These are phyloP conservation scores for Aquatica leii DNA, from an alignment of 2,888 invertebrate genomes.

Conservation along the genomic window DNA sequence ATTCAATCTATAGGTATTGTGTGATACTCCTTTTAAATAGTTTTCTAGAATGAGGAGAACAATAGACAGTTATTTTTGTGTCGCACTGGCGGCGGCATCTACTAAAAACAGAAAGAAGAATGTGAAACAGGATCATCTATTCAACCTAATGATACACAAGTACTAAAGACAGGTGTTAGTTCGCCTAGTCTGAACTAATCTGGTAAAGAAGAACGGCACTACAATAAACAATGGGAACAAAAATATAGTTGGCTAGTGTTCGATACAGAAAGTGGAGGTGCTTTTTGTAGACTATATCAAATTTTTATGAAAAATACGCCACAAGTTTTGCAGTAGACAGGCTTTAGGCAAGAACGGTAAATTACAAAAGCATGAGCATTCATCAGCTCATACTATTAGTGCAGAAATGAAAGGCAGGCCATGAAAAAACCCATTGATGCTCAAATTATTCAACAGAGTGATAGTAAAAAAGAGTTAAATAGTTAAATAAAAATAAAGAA, in stretches of 20 bases:
- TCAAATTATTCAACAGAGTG: background rate
- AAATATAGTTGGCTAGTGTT: background rate
- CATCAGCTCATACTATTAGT: background rate
- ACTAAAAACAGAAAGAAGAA: too few relatives aligned
- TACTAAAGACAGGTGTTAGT: too few relatives aligned
- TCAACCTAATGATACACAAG: background rate
- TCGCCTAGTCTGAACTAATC: too few relatives aligned
- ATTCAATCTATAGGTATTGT: too few relatives aligned
- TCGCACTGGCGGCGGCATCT: background rate
- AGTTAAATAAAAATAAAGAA: background rate
- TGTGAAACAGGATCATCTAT: too few relatives aligned
- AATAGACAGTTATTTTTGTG: background rate
- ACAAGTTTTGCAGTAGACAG: background rate
- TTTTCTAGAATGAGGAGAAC: background rate
- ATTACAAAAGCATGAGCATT: background rate
- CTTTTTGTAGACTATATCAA: background rate
- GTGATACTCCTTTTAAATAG: too few relatives aligned
- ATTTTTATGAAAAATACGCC: background rate
- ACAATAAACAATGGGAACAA: slow-evolving; percentile 1
- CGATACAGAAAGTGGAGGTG: background rate
- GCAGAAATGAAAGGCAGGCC: background rate
- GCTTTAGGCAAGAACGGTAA: background rate
- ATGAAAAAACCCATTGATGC: background rate
- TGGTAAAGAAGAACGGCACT: background rate
- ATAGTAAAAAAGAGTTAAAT: background rate